Evolutionary conservation across 2,797 vertebrate species (phyloP), one percentile per base, ranked within the genome.

Genomic region (Diceros bicornis): DNA sequence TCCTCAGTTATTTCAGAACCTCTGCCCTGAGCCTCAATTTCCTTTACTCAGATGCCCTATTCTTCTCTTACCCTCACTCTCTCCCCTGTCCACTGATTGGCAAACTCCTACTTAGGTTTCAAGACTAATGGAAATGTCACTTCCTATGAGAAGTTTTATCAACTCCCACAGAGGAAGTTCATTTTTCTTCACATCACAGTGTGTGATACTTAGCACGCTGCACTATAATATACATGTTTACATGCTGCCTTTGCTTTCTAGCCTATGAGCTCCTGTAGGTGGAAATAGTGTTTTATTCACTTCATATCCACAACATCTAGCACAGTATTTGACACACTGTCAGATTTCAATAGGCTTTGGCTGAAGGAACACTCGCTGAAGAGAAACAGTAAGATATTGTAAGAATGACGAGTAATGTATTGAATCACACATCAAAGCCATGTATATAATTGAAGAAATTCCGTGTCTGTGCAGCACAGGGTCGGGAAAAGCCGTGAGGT

Each of bases 351-450:
- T 52, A 86, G 68, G 62, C 64, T 97, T 95, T 83, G 55, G 62
- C 64, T 69, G 77, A 95, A 83, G 74, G 77, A 96, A 69, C 50
- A 96, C 91, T 91, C 13, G 4, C 88, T 72, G 55, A 95, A 96
- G 62, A 96, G 89, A 97, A 96, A 94, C 78, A 55, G 37, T 90
- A 97, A 92, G 69, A 59, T 89, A 75, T 10, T 87, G 41, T 83
- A 93, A 94, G 64, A 97, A 91, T 69, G 25, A 52, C 83, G 94
- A 91, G 41, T 89, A 34, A 71, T 66, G 44, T 90, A 72, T 34
- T 95, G 81, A 96, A 23, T 88, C 34, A 88, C 50, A n/a, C 52
- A 47, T 79, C 10, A 75, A 47, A 90, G 32, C 7, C 4, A 55
- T 61, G 27, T 14, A 82, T 59, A 74, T 62, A 97, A 93, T 52